Percentiles rank a stretch among this genome's conserved stretches.
phyloP scores from a whole-genome alignment of 2,113 vertebrate genomes.

The Protobothrops mucrosquamatus region DNA sequence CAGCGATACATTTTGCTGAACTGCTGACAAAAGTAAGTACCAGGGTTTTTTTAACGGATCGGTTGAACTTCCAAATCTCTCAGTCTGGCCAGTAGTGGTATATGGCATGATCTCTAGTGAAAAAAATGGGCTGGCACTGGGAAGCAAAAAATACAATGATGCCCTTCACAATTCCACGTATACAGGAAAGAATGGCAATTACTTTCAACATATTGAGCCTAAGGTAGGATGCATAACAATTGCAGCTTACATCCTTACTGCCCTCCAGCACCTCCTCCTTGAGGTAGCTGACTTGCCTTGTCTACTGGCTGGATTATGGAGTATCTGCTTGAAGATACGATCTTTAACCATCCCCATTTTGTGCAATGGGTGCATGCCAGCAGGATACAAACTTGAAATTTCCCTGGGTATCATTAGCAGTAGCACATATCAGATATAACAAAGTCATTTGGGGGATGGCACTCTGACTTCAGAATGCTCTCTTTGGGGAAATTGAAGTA shows the following conservation, averaged over 20 bases:
- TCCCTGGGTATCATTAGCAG: background rate
- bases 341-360: background rate
- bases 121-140: background rate
- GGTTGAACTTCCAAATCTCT: background rate
- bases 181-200: background rate
- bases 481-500: background rate
- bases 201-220: background rate
- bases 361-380: background rate
- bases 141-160: background rate
- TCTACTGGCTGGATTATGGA: background rate
- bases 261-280: background rate
- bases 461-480: background rate
- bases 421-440: background rate
- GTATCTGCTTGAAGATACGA: background rate
- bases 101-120: background rate
- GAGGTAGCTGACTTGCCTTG: background rate
- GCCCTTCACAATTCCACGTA: background rate
- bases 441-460: background rate
- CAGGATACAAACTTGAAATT: background rate
- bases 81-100: background rate
- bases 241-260: background rate
- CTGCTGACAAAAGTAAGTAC: constrained; percentile 84
- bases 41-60: background rate
- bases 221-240: background rate
- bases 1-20: constrained; percentile 92